A percentile compares a stretch with the other conserved stretches of the same genome.
Conservation (phyloP, 2,888 invertebrate genomes). For the Orchesellides sinensis region DNA sequence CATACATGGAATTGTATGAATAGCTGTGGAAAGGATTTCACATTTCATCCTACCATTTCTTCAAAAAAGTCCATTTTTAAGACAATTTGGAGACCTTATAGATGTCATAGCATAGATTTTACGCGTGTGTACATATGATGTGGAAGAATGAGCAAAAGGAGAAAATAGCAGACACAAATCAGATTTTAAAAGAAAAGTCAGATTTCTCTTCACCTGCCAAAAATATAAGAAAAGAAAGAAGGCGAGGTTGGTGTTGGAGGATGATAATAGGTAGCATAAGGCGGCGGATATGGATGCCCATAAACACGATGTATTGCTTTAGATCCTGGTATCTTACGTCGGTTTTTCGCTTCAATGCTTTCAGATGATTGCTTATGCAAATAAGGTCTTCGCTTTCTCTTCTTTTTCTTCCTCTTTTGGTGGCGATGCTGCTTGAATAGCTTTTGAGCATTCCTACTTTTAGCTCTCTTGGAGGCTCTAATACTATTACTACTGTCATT, state of each 20-base stretch:
- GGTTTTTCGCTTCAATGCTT: constrained; percentile 46
- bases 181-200: constrained; percentile 12
- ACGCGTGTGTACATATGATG: no score
- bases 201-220: constrained; percentile 16
- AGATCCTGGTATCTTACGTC: constrained; percentile 28
- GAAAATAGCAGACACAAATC: no score
- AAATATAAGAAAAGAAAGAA: constrained; percentile 45
- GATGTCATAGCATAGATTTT: no score
- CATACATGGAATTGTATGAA: no score
- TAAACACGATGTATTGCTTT: constrained; percentile 57
- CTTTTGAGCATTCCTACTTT: background rate
- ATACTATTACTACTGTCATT: background rate
- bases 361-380: constrained; percentile 54
- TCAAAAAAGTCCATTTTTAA: no score
- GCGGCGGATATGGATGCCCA: constrained; percentile 49
- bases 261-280: constrained; percentile 54
- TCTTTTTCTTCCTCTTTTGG: constrained; percentile 20
- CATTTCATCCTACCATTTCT: no score
- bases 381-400: constrained; percentile 42
- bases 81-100: no score
- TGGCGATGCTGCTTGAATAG: background rate
- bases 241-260: constrained; percentile 29
- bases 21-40: no score
- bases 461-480: constrained; percentile 10
- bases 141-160: constrained; percentile 7